These are phyloP conservation scores for Vanessa tameamea DNA, from an alignment of 1,140 invertebrate genomes.

Conservation along the genomic window DNA sequence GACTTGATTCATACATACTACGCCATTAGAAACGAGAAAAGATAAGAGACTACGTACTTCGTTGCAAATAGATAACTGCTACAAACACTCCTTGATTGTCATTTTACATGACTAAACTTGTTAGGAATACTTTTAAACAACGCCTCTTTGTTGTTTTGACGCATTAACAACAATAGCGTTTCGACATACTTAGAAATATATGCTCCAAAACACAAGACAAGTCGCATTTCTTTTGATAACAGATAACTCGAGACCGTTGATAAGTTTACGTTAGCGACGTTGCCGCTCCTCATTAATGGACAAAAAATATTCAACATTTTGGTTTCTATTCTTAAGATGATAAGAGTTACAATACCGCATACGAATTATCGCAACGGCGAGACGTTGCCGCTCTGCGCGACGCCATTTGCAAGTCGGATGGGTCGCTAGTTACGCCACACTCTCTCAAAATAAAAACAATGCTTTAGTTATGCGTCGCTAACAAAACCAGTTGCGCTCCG, in stretches of 20 bases:
- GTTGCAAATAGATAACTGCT: background rate
- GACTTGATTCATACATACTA: background rate
- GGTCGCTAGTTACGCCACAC: slow-evolving; percentile 64
- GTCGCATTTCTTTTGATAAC: slow-evolving; percentile 52
- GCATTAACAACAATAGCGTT: slow-evolving; percentile 13
- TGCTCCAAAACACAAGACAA: background rate
- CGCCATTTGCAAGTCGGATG: slow-evolving; percentile 69
- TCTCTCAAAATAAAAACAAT: slow-evolving; percentile 74
- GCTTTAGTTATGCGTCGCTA: slow-evolving; percentile 57
- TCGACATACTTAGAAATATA: slow-evolving; percentile 11
- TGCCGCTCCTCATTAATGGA: slow-evolving; percentile 46
- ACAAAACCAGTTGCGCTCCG: slow-evolving; percentile 38
- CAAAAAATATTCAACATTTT: background rate
- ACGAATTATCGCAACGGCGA: slow-evolving; percentile 32
- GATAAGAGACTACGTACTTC: background rate
- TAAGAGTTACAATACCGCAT: slow-evolving; percentile 1
- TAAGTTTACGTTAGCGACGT: slow-evolving; percentile 66
- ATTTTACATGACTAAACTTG: background rate
- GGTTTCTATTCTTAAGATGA: background rate
- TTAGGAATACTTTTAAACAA: background rate
- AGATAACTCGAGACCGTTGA: slow-evolving; percentile 50
- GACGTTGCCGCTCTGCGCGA: slow-evolving; percentile 54
- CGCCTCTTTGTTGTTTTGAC: slow-evolving; percentile 17
- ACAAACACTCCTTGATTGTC: background rate
- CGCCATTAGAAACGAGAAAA: slow-evolving; percentile 3